Evolutionary conservation across 2,113 vertebrate species (phyloP).

Genomic region (Chiloscyllium plagiosum): DNA sequence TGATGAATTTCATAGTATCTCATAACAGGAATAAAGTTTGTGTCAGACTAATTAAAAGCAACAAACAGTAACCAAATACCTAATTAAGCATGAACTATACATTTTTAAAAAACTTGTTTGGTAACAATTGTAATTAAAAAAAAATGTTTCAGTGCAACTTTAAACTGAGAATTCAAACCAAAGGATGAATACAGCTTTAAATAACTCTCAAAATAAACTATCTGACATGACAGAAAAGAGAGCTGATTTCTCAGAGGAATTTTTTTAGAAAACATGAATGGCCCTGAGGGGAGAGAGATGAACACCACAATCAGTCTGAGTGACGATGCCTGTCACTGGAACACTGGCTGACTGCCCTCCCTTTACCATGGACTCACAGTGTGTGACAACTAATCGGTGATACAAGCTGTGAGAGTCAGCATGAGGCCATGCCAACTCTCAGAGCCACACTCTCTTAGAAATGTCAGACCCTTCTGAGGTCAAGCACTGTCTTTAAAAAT

Average conservation of each 20-base stretch:
- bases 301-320: neutral
- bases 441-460: neutral
- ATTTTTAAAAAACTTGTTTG: neutral
- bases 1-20: neutral
- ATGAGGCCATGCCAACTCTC: neutral
- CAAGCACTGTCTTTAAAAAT: neutral
- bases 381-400: conserved; percentile 14
- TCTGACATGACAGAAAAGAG: neutral
- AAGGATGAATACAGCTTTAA: neutral
- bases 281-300: neutral
- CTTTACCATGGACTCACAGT: neutral
- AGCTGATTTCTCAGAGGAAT: conserved; percentile 19
- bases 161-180: neutral
- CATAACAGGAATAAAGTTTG: neutral
- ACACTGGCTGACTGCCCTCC: neutral
- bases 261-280: conserved; percentile 13
- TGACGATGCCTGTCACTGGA: neutral
- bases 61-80: neutral
- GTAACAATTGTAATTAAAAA: neutral
- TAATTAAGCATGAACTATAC: neutral
- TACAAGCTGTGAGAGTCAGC: conserved; percentile 28
- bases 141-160: neutral
- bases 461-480: neutral
- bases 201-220: neutral
- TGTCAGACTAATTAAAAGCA: neutral